A percentile compares a stretch with the other conserved stretches of the same genome.
These are phyloP conservation scores for Diorhabda sublineata DNA, from an alignment of 1,140 invertebrate genomes.

Conservation along the genomic window DNA sequence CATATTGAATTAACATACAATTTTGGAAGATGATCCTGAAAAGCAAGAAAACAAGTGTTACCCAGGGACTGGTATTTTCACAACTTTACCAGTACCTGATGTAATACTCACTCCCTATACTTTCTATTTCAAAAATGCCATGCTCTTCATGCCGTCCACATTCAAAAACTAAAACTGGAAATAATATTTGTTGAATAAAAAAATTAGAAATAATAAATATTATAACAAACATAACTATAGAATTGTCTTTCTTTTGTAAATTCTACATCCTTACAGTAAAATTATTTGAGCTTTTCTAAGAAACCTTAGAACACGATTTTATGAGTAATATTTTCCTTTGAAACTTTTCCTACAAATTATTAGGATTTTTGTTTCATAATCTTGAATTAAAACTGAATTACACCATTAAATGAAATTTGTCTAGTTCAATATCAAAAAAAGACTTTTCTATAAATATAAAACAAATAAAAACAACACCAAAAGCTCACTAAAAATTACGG, in stretches of 20 bases:
- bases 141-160: conserved; percentile 35
- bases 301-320: too few relatives aligned
- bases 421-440: too few relatives aligned
- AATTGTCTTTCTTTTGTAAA: too few relatives aligned
- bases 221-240: neutral
- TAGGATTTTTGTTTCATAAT: too few relatives aligned
- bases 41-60: conserved; percentile 64
- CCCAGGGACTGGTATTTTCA: conserved; percentile 71
- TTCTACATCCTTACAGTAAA: too few relatives aligned
- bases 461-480: conserved; percentile 6
- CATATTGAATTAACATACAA: neutral
- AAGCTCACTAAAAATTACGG: conserved; percentile 5
- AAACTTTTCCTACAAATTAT: too few relatives aligned
- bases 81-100: conserved; percentile 89
- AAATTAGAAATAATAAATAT: conserved; percentile 34
- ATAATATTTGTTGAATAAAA: neutral
- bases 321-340: too few relatives aligned
- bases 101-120: conserved; percentile 88
- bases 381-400: too few relatives aligned
- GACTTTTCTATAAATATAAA: neutral
- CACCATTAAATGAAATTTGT: too few relatives aligned
- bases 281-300: too few relatives aligned
- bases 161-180: conserved; percentile 39
- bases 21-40: conserved; percentile 8
- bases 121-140: conserved; percentile 28